Evolutionary conservation across 2,797 vertebrate genomes (phyloP), one percentile per base, ranked within the genome.

Genomic region (Tenualosa thibaudeaui): DNA sequence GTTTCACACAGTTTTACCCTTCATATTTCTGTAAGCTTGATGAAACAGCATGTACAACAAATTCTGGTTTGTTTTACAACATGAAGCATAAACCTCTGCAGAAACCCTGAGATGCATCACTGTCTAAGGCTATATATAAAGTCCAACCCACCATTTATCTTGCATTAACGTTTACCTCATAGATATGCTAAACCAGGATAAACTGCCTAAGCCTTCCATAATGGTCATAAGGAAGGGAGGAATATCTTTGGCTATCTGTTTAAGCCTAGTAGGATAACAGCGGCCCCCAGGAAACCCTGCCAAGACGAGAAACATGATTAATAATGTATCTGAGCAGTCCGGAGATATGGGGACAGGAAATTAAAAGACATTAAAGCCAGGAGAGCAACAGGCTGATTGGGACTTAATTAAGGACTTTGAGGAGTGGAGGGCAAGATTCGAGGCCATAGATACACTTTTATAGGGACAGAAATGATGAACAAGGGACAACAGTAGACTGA

Each of bases 351-450:
- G 92, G 90, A 93, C 92, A 94, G 94, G 94, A 95, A 95, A 95
- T 96, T 93, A 95, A 95, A 78, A 94, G 90, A 93, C 91, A 93
- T 92, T 94, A 93, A 95, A 94, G 91, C 91, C 91, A 87, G 89
- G 89, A 88, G 91, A 60, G 92, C 89, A 91, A 93, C 90, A 91
- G 90, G 93, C 86, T 86, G 86, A 94, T 92, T 92, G 93, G 91
- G 88, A 92, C 92, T 94, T 95, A 95, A 96, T 96, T 94, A 95
- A 95, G 93, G 93, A 94, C 92, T 94, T 91, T 90, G 91, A 93
- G 89, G 86, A 90, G 91, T 83, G 86, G 85, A 92, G 91, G 91
- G 91, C 90, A 91, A 92, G 90, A 93, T 93, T 95, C 91, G 92
- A 92, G 90, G 89, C 91, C 89, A 95, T 88, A 89, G 90, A 94